Evolutionary conservation across 2,113 vertebrate genomes (phyloP).

Genomic region (Cyanoramphus novaezelandiae): DNA sequence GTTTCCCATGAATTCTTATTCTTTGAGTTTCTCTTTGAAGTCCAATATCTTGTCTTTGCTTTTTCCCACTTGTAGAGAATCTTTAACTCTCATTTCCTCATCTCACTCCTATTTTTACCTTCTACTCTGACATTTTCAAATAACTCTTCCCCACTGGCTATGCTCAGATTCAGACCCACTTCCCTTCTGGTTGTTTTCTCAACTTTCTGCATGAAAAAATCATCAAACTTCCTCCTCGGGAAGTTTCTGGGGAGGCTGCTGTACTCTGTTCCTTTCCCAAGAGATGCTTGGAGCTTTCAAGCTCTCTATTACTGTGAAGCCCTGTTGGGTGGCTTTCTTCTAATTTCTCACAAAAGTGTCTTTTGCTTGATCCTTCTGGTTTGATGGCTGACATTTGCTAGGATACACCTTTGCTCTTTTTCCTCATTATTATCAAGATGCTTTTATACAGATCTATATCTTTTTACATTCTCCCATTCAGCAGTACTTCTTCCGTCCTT

Average conservation of each 20-base stretch:
- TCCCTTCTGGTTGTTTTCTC: not conserved
- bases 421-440: not conserved
- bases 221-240: not conserved
- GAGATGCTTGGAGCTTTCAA: not conserved
- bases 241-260: not conserved
- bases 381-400: not conserved
- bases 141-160: not conserved
- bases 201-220: slow-evolving; percentile 8
- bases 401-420: not conserved
- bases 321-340: not conserved
- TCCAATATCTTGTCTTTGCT: not conserved
- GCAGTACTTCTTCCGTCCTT: not conserved
- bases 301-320: not conserved
- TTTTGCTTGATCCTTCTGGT: not conserved
- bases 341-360: not conserved
- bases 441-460: not conserved
- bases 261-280: not conserved
- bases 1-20: not conserved
- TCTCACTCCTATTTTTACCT: slow-evolving; percentile 2
- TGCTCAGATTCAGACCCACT: not conserved
- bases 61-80: not conserved
- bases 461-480: not conserved
- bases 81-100: not conserved
- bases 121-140: slow-evolving; percentile 18
- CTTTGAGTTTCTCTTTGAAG: not conserved